These are phyloP conservation scores for Chloebia gouldiae DNA, from an alignment of 2,113 vertebrate genomes.

Conservation along the genomic window DNA sequence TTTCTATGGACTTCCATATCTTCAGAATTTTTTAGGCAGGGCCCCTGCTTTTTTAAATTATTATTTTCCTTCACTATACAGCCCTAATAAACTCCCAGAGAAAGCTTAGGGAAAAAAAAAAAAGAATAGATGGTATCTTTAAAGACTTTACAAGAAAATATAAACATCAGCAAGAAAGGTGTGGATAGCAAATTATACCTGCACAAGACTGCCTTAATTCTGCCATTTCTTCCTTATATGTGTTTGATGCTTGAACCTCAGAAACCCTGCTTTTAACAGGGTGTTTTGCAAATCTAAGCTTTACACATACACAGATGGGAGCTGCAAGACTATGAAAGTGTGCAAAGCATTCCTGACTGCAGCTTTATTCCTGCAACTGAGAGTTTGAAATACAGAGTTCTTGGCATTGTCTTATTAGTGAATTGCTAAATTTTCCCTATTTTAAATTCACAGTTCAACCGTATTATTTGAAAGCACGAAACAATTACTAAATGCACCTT, in stretches of 20 bases:
- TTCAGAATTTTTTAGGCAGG: neutral
- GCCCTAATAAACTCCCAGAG: neutral
- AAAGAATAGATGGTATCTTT: neutral
- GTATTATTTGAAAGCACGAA: neutral
- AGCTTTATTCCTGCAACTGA: neutral
- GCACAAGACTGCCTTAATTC: neutral
- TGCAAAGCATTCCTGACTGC: neutral
- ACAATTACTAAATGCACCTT: slow-evolving; percentile 7
- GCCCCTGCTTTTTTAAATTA: neutral
- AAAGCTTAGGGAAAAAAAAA: neutral
- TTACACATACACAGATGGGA: neutral
- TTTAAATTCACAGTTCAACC: neutral
- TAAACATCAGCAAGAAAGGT: neutral
- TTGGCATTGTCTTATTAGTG: neutral
- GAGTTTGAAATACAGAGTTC: neutral
- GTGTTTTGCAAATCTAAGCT: neutral
- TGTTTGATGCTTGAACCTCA: neutral
- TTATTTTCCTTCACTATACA: neutral
- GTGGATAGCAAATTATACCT: neutral
- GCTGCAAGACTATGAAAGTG: neutral
- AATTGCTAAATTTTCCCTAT: neutral
- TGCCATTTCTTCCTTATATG: neutral
- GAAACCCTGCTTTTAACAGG: neutral
- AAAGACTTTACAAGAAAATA: neutral
- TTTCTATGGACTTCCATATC: neutral